Conservation (phyloP, 1,140 invertebrate species). For the Phthorimaea operculella region DNA sequence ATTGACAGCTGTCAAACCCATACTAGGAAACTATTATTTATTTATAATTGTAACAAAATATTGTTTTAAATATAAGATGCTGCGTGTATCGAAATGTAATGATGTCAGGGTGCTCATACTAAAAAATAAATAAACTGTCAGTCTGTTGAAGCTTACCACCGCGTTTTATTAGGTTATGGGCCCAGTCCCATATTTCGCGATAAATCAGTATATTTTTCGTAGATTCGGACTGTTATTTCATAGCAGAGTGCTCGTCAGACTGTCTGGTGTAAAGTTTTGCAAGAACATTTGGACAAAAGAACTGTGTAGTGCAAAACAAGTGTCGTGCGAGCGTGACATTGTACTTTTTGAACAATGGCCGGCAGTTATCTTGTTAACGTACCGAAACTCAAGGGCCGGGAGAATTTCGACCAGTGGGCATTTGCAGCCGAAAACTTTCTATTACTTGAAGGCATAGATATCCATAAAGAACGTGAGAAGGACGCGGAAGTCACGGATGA, state of each 20-base stretch:
- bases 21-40: too few relatives aligned
- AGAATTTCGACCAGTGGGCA: conserved; percentile 3
- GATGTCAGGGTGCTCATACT: too few relatives aligned
- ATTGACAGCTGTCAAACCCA: too few relatives aligned
- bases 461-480: background rate
- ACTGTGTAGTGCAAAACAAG: background rate
- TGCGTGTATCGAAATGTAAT: too few relatives aligned
- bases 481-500: background rate
- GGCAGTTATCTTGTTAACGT: conserved; percentile 4
- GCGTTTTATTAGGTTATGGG: conserved; percentile 7
- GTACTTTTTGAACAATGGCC: background rate
- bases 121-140: background rate
- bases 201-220: background rate
- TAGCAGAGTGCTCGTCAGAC: too few relatives aligned
- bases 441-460: conserved; percentile 1
- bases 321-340: background rate
- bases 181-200: conserved; percentile 4
- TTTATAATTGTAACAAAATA: too few relatives aligned
- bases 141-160: background rate
- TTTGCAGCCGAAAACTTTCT: conserved; percentile 2
- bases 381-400: conserved; percentile 5
- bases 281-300: background rate
- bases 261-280: too few relatives aligned
- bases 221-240: too few relatives aligned
- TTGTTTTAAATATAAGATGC: too few relatives aligned